Conservation (phyloP, 2,797 vertebrate genomes). For the Menidia menidia region DNA sequence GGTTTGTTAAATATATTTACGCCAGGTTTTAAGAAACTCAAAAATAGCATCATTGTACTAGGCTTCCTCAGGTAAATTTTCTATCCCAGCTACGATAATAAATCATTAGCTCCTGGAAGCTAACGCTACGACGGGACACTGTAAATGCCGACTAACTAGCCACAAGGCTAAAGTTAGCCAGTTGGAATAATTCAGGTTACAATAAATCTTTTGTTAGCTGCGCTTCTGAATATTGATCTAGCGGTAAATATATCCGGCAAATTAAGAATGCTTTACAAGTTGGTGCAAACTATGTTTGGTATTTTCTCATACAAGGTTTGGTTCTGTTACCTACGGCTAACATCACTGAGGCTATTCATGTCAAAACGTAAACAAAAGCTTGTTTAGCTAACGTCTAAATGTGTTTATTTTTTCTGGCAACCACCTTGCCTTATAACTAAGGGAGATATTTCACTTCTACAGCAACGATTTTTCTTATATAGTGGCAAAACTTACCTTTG, state of each 20-base stretch:
- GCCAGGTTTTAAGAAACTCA: neutral
- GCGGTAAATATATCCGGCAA: neutral
- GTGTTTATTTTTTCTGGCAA: neutral
- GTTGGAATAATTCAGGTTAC: conserved; percentile 46
- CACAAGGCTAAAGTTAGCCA: conserved; percentile 54
- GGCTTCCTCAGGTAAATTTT: neutral
- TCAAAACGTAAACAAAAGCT: conserved; percentile 76
- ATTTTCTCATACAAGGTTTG: neutral
- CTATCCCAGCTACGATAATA: neutral
- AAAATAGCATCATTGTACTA: rapidly evolving
- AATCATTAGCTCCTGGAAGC: conserved; percentile 43
- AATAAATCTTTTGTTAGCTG: conserved; percentile 37
- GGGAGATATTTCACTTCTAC: neutral
- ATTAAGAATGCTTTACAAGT: neutral
- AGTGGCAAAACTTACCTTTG: neutral
- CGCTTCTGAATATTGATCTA: neutral
- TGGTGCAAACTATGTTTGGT: neutral
- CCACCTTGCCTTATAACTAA: neutral
- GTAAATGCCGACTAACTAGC: conserved; percentile 45
- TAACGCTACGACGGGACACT: conserved; percentile 65
- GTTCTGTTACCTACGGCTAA: conserved; percentile 35
- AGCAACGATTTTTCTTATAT: neutral
- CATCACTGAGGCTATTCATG: conserved; percentile 27
- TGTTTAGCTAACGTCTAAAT: conserved; percentile 19
- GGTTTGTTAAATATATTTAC: conserved; percentile 65